phyloP scores from a whole-genome alignment of 2,888 invertebrate species.

The Ditylenchus weischeri region DNA sequence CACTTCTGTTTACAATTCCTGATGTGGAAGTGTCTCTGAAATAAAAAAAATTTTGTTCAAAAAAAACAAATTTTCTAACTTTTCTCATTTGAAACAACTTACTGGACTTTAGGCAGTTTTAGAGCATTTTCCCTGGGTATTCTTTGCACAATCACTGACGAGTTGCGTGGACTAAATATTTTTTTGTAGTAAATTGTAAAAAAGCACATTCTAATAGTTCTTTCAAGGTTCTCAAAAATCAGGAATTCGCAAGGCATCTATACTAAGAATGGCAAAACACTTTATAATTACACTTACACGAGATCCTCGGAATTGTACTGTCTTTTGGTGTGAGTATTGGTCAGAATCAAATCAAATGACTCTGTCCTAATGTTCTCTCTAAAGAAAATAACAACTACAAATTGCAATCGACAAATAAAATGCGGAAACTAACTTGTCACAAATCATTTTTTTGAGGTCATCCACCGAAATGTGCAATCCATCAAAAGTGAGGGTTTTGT shows the following conservation, averaged over 20 bases:
- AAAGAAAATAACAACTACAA: too few species aligned
- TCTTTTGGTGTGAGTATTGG: conserved; percentile 66
- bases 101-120: conserved; percentile 58
- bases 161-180: conserved; percentile 75
- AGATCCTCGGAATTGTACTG: conserved; percentile 87
- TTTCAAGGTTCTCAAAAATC: too few species aligned
- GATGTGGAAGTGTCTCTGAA: conserved; percentile 36
- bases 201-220: not conserved
- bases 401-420: too few species aligned
- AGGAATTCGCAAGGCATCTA: too few species aligned
- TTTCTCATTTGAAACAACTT: conserved; percentile 20
- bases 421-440: conserved; percentile 68
- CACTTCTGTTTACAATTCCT: conserved; percentile 28
- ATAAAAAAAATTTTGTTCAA: not conserved
- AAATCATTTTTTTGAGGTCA: conserved; percentile 88
- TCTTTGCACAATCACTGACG: conserved; percentile 88
- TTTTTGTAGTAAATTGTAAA: too few species aligned
- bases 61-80: too few species aligned
- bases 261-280: not conserved
- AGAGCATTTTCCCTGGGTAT: conserved; percentile 70
- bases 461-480: conserved; percentile 90
- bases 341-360: conserved; percentile 85
- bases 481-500: conserved; percentile 77
- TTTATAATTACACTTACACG: conserved; percentile 12
- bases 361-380: conserved; percentile 80